Evolutionary conservation across 1,140 invertebrate species (phyloP).

Genomic region (Thaumetopoea pityocampa): DNA sequence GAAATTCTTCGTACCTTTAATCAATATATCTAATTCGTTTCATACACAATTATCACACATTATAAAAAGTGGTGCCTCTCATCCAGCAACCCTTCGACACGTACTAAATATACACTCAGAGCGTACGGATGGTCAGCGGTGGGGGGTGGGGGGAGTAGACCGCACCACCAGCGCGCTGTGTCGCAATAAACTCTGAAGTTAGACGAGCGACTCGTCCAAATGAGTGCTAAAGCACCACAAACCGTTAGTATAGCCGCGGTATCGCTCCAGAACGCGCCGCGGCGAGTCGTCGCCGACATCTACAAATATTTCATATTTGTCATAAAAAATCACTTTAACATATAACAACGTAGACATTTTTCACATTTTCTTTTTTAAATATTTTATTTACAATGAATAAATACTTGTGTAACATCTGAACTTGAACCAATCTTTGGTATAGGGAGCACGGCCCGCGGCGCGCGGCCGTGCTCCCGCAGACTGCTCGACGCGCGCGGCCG

Average conservation of each 20-base stretch:
- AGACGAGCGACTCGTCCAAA: no score
- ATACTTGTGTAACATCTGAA: constrained; percentile 17
- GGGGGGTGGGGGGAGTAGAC: no score
- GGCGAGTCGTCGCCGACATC: not conserved
- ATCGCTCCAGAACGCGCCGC: not conserved
- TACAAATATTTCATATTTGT: constrained; percentile 15
- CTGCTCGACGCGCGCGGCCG: not conserved
- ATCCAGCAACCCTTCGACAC: not conserved
- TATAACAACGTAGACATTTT: constrained; percentile 13
- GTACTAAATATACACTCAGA: no score
- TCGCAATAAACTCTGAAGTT: no score
- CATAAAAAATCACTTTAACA: constrained; percentile 8
- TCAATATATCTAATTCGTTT: constrained; percentile 18
- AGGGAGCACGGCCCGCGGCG: no score
- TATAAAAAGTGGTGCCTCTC: constrained; percentile 13
- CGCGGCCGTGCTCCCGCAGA: no score
- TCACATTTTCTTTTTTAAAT: constrained; percentile 15
- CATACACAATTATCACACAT: constrained; percentile 17
- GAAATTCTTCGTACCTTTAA: constrained; percentile 3
- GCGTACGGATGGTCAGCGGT: not conserved
- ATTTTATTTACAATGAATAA: constrained; percentile 17
- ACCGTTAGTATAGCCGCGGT: not conserved
- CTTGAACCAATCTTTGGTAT: constrained; percentile 39
- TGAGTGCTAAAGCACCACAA: not conserved
- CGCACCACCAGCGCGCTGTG: no score